Conservation (phyloP, 2,113 vertebrate genomes). For the Leucoraja erinaceus region DNA sequence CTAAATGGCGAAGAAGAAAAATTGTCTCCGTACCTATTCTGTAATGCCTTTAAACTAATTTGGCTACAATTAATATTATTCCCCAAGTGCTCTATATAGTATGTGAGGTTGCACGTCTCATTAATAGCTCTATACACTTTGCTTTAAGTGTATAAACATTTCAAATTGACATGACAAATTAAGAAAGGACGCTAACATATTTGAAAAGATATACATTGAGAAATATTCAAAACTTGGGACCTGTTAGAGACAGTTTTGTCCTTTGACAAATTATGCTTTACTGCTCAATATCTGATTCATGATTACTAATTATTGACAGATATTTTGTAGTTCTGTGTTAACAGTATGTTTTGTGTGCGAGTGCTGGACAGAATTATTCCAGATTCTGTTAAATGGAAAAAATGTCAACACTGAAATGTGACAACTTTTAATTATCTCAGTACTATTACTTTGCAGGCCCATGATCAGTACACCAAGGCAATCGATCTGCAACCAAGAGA, state of each 20-base stretch:
- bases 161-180: background rate
- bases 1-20: background rate
- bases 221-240: background rate
- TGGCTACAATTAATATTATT: background rate
- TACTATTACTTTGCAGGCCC: slow-evolving; percentile 52
- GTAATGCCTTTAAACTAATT: background rate
- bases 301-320: too few species aligned
- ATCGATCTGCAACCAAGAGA: slow-evolving; percentile 57
- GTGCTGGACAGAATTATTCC: background rate
- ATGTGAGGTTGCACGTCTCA: background rate
- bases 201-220: background rate
- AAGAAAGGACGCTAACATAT: background rate
- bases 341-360: background rate
- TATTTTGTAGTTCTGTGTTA: too few species aligned
- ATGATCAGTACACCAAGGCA: slow-evolving; percentile 58
- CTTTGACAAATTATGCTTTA: background rate
- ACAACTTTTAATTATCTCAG: background rate
- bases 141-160: background rate
- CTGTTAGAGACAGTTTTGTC: background rate
- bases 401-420: background rate
- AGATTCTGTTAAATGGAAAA: background rate
- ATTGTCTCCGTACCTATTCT: background rate
- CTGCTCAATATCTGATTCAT: background rate
- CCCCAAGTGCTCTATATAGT: background rate
- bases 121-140: background rate